These are phyloP conservation scores for Diorhabda sublineata DNA, from an alignment of 1,140 invertebrate species.

Conservation along the genomic window DNA sequence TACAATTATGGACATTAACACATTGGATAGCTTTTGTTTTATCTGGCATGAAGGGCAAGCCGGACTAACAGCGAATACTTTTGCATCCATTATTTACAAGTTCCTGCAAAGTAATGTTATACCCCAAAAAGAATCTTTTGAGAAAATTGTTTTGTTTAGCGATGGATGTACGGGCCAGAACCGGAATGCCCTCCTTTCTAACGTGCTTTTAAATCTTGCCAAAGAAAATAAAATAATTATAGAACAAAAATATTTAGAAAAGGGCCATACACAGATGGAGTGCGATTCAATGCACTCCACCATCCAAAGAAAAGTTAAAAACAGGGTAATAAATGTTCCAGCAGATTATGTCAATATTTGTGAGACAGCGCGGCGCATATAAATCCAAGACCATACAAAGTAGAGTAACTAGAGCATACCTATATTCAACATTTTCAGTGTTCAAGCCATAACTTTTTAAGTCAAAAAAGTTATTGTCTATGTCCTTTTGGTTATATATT, in stretches of 20 bases:
- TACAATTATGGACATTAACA: slow-evolving; percentile 10
- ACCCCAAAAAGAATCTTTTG: background rate
- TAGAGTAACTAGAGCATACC: slow-evolving; percentile 19
- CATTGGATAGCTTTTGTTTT: slow-evolving; percentile 2
- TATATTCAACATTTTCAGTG: slow-evolving; percentile 15
- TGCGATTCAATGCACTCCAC: background rate
- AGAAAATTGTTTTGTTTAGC: slow-evolving; percentile 19
- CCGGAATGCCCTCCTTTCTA: slow-evolving; percentile 6
- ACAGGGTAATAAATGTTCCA: slow-evolving; percentile 30
- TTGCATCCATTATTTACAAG: background rate
- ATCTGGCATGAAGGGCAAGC: background rate
- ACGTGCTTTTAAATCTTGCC: slow-evolving; percentile 16
- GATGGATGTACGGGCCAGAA: slow-evolving; percentile 21
- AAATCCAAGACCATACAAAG: slow-evolving; percentile 23
- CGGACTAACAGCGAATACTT: background rate
- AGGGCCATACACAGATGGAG: too few species aligned
- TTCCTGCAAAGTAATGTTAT: background rate
- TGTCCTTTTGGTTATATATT: too few species aligned
- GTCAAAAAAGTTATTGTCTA: too few species aligned
- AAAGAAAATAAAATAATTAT: slow-evolving; percentile 4
- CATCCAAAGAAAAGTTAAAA: background rate
- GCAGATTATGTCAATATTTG: slow-evolving; percentile 29
- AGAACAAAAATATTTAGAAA: too few species aligned
- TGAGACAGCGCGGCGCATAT: slow-evolving; percentile 29
- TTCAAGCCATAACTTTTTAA: background rate